phyloP scores from a whole-genome alignment of 1,140 invertebrate genomes.

The Drosophila asahinai region DNA sequence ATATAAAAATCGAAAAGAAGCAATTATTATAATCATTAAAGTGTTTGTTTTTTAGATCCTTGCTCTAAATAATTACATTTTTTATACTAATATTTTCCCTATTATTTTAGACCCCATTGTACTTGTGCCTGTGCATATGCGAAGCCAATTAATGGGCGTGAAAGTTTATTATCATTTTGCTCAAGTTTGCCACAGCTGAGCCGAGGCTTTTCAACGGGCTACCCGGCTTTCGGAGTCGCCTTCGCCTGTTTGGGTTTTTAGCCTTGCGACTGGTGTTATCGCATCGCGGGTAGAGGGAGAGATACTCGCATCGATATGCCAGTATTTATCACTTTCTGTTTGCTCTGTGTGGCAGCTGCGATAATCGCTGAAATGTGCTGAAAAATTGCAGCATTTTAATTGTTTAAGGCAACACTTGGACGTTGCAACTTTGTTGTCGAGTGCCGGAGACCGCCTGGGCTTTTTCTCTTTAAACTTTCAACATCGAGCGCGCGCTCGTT shows the following conservation, averaged over 20 bases:
- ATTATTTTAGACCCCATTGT: background rate
- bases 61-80: background rate
- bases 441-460: conserved; percentile 15
- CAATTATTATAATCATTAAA: too few relatives aligned
- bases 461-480: conserved; percentile 25
- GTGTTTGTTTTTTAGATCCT: background rate
- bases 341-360: conserved; percentile 62
- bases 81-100: too few relatives aligned
- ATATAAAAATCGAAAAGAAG: too few relatives aligned
- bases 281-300: conserved; percentile 13
- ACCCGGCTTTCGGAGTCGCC: conserved; percentile 31
- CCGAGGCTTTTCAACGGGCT: conserved; percentile 27
- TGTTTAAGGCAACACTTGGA: conserved; percentile 39
- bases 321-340: conserved; percentile 70
- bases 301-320: conserved; percentile 46
- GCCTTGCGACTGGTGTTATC: conserved; percentile 21
- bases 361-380: conserved; percentile 72
- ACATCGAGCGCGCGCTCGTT: conserved; percentile 11
- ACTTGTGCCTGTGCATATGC: conserved; percentile 35
- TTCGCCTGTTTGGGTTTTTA: conserved; percentile 7
- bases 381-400: conserved; percentile 75
- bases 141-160: conserved; percentile 82
- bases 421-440: conserved; percentile 28
- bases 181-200: conserved; percentile 41
- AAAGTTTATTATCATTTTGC: conserved; percentile 80